Evolutionary conservation across 2,888 invertebrate species (phyloP).

Genomic region (Volucella inflata): DNA sequence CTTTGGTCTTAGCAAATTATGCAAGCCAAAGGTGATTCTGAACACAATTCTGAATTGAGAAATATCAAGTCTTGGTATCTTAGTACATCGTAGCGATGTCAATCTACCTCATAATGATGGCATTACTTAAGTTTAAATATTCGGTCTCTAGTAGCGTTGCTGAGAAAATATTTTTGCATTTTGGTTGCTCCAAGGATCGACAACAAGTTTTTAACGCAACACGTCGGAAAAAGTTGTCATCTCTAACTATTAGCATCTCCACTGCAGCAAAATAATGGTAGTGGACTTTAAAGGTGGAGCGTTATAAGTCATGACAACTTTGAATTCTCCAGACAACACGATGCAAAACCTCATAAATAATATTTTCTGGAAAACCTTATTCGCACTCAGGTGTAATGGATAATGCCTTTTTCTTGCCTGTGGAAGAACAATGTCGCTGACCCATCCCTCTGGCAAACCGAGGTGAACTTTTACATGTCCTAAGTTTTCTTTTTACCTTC

Average conservation of each 20-base stretch:
- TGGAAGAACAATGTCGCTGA: conserved; percentile 71
- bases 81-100: conserved; percentile 42
- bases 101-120: conserved; percentile 36
- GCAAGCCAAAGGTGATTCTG: conserved; percentile 20
- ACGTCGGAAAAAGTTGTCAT: conserved; percentile 35
- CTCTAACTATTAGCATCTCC: conserved; percentile 56
- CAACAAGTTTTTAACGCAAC: conserved; percentile 12
- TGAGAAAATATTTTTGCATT: conserved; percentile 26
- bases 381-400: conserved; percentile 67
- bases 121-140: conserved; percentile 51
- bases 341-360: conserved; percentile 69
- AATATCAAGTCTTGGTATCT: conserved; percentile 18
- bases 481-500: background rate
- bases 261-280: conserved; percentile 14
- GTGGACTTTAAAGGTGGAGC: conserved; percentile 67
- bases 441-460: conserved; percentile 62
- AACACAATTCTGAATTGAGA: conserved; percentile 34
- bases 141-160: conserved; percentile 19
- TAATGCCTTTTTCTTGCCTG: conserved; percentile 55
- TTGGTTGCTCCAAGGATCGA: conserved; percentile 25
- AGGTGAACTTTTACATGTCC: conserved; percentile 53
- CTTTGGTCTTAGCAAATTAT: conserved; percentile 25
- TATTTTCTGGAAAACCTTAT: conserved; percentile 69
- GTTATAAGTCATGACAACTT: conserved; percentile 59
- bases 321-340: conserved; percentile 49